These are phyloP conservation scores for Geopemphigus sp. DNA, from an alignment of 1,140 invertebrate genomes.

Conservation along the genomic window DNA sequence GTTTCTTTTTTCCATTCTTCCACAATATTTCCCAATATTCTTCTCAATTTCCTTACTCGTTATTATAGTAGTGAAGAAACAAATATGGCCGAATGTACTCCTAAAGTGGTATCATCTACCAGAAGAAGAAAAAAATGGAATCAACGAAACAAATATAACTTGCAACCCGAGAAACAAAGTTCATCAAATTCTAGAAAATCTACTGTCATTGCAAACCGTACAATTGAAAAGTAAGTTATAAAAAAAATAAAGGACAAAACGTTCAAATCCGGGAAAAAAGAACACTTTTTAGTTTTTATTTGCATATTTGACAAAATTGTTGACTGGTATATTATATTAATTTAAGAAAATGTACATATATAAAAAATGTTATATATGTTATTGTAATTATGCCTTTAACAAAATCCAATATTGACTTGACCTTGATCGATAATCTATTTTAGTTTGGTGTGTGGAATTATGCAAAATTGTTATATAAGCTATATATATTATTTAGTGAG, in stretches of 20 bases:
- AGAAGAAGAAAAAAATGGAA: slow-evolving; percentile 47
- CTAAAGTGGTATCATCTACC: slow-evolving; percentile 31
- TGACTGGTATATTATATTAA: neutral
- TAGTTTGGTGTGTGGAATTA: slow-evolving; percentile 46
- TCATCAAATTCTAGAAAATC: slow-evolving; percentile 47
- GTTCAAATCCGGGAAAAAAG: slow-evolving; percentile 36
- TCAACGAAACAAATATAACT: slow-evolving; percentile 45
- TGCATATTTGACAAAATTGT: neutral
- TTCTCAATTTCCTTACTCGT: slow-evolving; percentile 35
- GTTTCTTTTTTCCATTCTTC: slow-evolving; percentile 48
- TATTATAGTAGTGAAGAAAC: slow-evolving; percentile 49
- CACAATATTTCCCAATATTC: slow-evolving; percentile 20
- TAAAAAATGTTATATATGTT: neutral
- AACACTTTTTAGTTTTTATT: slow-evolving; percentile 47
- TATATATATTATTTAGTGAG: slow-evolving; percentile 17
- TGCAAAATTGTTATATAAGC: slow-evolving; percentile 19
- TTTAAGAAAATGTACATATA: neutral
- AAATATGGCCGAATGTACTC: slow-evolving; percentile 33
- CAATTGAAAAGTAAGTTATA: slow-evolving; percentile 46
- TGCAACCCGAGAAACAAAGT: slow-evolving; percentile 39
- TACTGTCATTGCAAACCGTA: slow-evolving; percentile 42
- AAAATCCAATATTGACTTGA: slow-evolving; percentile 48
- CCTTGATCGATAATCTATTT: slow-evolving; percentile 45
- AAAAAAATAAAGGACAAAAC: slow-evolving; percentile 15
- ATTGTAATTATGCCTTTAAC: slow-evolving; percentile 28